Conservation (phyloP, 2,113 vertebrate genomes). For the Coreoperca whiteheadi region DNA sequence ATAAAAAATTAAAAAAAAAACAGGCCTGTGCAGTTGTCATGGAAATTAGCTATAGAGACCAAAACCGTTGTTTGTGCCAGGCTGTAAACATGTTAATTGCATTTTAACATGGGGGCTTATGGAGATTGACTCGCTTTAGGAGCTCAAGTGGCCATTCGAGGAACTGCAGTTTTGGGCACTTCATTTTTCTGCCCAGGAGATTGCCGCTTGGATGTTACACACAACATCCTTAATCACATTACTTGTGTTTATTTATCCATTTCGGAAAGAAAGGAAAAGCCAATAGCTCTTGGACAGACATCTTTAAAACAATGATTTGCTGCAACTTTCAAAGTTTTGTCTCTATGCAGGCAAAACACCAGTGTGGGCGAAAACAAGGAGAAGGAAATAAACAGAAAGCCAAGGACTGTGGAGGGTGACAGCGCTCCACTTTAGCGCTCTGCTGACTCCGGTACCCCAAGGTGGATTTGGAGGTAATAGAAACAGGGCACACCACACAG, state of each 20-base stretch:
- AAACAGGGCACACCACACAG: conserved; percentile 9
- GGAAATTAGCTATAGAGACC: no score
- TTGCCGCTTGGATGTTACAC: background rate
- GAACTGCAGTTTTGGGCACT: no score
- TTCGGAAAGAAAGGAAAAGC: background rate
- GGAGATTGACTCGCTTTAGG: no score
- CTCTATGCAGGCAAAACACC: background rate
- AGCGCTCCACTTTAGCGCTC: conserved; percentile 21
- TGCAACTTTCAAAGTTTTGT: background rate
- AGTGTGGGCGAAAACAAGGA: conserved; percentile 1
- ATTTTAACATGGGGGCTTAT: no score
- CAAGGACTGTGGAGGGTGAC: background rate
- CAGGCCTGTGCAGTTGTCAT: no score
- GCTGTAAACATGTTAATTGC: no score
- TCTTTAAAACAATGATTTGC: background rate
- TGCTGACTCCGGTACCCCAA: conserved; percentile 14
- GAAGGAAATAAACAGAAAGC: conserved; percentile 9
- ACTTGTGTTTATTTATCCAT: background rate
- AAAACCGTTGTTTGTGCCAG: no score
- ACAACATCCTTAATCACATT: background rate
- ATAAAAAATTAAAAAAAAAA: no score
- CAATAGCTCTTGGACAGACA: background rate
- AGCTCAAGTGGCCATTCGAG: no score
- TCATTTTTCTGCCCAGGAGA: no score
- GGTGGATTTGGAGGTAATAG: conserved; percentile 30